Percentiles rank a stretch among this genome's conserved stretches.
phyloP scores from a whole-genome alignment of 2,113 vertebrate species.

The Halcyon malimbica region DNA sequence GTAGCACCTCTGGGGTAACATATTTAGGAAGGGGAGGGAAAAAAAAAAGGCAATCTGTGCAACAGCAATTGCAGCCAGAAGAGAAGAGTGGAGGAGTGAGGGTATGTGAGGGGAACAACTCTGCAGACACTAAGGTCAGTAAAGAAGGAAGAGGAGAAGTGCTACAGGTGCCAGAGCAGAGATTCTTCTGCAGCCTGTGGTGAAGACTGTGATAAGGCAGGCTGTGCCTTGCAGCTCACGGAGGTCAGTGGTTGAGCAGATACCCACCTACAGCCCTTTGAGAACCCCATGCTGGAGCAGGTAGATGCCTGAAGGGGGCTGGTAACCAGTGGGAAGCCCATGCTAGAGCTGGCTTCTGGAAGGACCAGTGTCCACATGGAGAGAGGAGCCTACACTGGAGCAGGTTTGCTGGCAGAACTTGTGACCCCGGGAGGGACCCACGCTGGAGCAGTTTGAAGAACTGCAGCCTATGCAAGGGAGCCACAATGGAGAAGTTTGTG shows the following conservation, averaged over 20 bases:
- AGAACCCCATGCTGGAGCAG: no score
- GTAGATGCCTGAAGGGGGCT: no score
- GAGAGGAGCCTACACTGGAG: no score
- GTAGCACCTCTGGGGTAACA: neutral
- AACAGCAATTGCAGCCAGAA: neutral
- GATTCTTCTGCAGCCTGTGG: no score
- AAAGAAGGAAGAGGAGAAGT: neutral
- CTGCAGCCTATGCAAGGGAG: neutral
- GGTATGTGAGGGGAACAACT: neutral
- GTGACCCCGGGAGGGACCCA: neutral
- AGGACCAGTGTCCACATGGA: no score
- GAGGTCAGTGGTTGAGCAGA: no score
- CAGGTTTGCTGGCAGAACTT: no score
- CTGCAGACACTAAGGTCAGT: neutral
- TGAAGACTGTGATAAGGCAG: no score
- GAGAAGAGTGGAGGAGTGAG: neutral
- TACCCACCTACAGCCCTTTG: neutral
- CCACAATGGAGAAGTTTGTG: neutral
- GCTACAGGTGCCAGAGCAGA: no score
- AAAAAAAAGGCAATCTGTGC: neutral
- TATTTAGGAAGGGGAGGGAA: neutral
- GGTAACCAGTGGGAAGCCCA: no score
- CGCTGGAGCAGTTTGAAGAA: neutral
- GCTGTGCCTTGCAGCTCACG: no score
- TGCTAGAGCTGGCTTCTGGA: no score